A percentile compares a stretch with the other conserved stretches of the same genome.
Evolutionary conservation across 2,888 invertebrate species (phyloP).

Genomic region (Drosophila peninsularis): DNA sequence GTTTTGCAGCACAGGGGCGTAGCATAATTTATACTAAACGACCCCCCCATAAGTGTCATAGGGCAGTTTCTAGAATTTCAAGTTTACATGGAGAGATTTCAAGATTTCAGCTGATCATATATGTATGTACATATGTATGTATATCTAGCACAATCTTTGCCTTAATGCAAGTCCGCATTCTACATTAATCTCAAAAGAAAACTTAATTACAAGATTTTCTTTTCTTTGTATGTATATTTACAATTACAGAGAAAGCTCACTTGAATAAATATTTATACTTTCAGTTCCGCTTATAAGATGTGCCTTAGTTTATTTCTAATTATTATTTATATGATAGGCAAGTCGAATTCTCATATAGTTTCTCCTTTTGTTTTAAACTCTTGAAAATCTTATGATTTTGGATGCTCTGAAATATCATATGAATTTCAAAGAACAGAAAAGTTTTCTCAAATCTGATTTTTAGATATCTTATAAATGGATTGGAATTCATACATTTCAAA

Average conservation of each 20-base stretch:
- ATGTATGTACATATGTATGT: too few species aligned
- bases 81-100: neutral
- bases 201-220: neutral
- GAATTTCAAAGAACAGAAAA: too few species aligned
- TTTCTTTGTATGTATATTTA: neutral
- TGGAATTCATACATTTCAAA: neutral
- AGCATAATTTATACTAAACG: neutral
- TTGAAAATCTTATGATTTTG: neutral
- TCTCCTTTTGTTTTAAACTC: neutral
- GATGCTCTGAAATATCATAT: too few species aligned
- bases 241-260: slow-evolving; percentile 9
- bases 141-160: neutral
- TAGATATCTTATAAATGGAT: neutral
- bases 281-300: slow-evolving; percentile 9
- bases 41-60: too few species aligned
- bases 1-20: slow-evolving; percentile 41
- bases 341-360: neutral
- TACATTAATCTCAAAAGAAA: neutral
- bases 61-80: neutral
- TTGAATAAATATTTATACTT: slow-evolving; percentile 11
- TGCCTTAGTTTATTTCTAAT: neutral
- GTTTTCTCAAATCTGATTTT: neutral
- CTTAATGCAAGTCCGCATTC: neutral
- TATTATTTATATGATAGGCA: too few species aligned
- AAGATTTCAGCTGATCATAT: too few species aligned